Percentiles rank a stretch among this genome's conserved stretches.
phyloP scores from a whole-genome alignment of 2,113 vertebrate genomes.

The Phrynosoma platyrhinos region DNA sequence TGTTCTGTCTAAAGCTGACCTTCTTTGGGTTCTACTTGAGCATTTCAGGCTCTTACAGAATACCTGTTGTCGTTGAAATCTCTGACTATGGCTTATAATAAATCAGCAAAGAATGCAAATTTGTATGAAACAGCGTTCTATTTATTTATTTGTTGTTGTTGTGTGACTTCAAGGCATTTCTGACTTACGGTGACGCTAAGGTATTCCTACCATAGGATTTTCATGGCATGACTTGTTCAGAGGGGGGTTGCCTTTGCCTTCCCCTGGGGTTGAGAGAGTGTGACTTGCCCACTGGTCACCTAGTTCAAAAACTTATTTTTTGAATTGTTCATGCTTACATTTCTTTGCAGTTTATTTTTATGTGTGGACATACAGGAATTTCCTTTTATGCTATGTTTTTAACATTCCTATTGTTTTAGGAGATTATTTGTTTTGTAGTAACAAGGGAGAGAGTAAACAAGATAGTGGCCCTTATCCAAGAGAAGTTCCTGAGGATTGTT shows the following conservation, averaged over 20 bases:
- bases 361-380: background rate
- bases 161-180: rapidly evolving
- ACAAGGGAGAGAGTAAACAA: background rate
- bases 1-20: constrained; percentile 2
- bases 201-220: no score
- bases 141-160: rapidly evolving
- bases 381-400: constrained; percentile 20
- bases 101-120: rapidly evolving
- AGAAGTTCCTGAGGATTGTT: background rate
- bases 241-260: no score
- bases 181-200: no score
- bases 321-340: no score
- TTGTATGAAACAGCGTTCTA: rapidly evolving
- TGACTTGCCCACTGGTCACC: no score
- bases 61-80: rapidly evolving
- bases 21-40: background rate
- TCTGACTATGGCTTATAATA: rapidly evolving
- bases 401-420: no score
- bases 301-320: background rate
- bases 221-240: no score
- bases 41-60: background rate
- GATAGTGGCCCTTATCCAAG: background rate
- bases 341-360: background rate
- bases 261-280: no score
- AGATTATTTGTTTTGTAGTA: background rate